Evolutionary conservation across 2,888 invertebrate species (phyloP).

Genomic region (Altica lythri): DNA sequence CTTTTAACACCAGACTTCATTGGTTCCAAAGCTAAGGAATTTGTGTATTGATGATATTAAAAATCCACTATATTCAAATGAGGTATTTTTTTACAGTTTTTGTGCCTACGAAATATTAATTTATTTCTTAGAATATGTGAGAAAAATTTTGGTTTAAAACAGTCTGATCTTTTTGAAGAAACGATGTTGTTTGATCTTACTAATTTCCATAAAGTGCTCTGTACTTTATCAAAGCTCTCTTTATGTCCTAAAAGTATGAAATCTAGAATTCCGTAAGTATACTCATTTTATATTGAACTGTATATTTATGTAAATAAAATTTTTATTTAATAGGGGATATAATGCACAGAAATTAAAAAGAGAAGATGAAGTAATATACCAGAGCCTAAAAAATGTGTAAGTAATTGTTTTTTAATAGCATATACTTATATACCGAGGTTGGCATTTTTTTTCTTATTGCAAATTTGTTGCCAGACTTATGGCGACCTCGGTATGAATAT

Average conservation of each 20-base stretch:
- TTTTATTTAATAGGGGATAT: conserved; percentile 69
- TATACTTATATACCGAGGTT: too few relatives aligned
- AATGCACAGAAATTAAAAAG: conserved; percentile 68
- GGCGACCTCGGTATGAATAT: too few relatives aligned
- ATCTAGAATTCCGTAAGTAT: conserved; percentile 75
- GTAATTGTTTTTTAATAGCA: conserved; percentile 57
- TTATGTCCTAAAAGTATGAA: conserved; percentile 73
- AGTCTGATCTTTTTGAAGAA: conserved; percentile 90
- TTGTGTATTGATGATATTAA: too few relatives aligned
- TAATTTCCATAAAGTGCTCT: conserved; percentile 92
- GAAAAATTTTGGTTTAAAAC: conserved; percentile 79
- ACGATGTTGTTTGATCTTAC: conserved; percentile 94
- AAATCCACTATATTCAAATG: too few relatives aligned
- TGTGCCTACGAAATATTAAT: conserved; percentile 94
- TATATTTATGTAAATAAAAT: conserved; percentile 10
- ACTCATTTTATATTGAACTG: background rate
- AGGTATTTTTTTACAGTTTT: conserved; percentile 74
- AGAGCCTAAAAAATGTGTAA: conserved; percentile 81
- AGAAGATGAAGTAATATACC: conserved; percentile 85
- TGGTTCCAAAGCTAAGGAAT: too few relatives aligned
- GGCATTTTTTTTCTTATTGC: too few relatives aligned
- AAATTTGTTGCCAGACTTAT: too few relatives aligned
- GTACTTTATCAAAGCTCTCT: conserved; percentile 87
- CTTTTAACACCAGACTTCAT: too few relatives aligned
- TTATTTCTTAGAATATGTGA: conserved; percentile 88